These are phyloP conservation scores for Cryptomyrus ogoouensis DNA, from an alignment of 2,113 vertebrate genomes.

Conservation along the genomic window DNA sequence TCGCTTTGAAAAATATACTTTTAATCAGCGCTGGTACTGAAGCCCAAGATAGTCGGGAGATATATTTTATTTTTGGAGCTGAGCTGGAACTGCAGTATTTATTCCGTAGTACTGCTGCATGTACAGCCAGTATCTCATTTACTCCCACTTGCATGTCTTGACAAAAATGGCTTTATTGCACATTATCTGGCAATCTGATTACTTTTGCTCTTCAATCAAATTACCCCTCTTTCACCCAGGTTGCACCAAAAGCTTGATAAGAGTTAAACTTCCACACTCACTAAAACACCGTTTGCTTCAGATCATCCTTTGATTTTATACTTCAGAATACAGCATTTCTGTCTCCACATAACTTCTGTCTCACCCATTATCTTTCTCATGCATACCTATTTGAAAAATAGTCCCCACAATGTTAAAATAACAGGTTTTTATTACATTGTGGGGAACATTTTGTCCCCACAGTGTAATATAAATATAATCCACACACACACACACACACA, in stretches of 20 bases:
- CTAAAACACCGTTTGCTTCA: background rate
- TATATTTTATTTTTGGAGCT: background rate
- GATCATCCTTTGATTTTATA: background rate
- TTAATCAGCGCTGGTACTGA: background rate
- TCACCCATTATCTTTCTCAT: background rate
- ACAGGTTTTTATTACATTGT: too few species aligned
- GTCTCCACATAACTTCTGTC: background rate
- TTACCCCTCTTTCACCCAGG: background rate
- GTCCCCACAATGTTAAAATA: too few species aligned
- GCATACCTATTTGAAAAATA: background rate
- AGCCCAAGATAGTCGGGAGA: background rate
- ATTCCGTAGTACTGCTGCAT: background rate
- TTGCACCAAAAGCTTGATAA: background rate
- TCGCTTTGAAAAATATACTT: background rate
- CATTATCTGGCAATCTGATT: background rate
- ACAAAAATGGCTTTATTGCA: background rate
- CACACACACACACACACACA: background rate
- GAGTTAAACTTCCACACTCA: background rate
- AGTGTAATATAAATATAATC: too few species aligned
- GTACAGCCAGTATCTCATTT: background rate
- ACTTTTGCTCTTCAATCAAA: background rate
- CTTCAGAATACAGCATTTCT: background rate
- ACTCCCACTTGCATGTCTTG: background rate
- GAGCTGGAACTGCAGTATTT: background rate
- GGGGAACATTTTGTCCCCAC: too few species aligned